Evolutionary conservation across 2,888 invertebrate species (phyloP), one percentile per base, ranked within the genome.

Genomic region (Geophilus truncorum): DNA sequence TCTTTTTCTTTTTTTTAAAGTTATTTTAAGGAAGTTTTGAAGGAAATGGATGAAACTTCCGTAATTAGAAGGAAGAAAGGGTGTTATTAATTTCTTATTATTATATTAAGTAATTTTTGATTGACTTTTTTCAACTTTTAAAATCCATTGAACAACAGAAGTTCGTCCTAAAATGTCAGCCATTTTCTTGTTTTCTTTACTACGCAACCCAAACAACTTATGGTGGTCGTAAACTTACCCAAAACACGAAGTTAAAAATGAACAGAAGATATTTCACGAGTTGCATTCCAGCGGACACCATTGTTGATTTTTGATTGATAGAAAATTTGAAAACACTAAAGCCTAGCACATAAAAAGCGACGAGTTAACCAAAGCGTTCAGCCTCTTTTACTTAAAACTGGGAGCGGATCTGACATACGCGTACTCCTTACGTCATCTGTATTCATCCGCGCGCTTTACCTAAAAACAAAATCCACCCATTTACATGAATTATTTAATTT

Each of bases 251-350:
- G 88, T 95, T 96, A 90, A 95, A 94, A 84, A 93, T 90, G 88
- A 95, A 95, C 78, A 96, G 90, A 82, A 96, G 90, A 87, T 94
- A 95, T 89, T 96, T 96, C 84, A 95, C 92, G 89, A 94, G 94
- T 85, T 93, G 92, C 92, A 94, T 93, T 86, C 93, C 93, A 45
- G 83, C 84, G 85, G 92, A 90, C 89, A 92, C 92, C 93, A 93
- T 93, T 87, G 88, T 90, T 85, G 28, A 28, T 62, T 62, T 62
- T 62, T 45, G 45, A 9, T 32, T 32, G 9, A 32, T 32, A 6
- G 9, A 32, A 32, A 32, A 32, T 6, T 9, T n/a, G 3, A 6
- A 45, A 45, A 3, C 1, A n/a, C 18, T 5, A 9, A 45, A 45
- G 18, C 40, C 45, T 15, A 40, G 15, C 9, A 18, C 10, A 3